Percentiles rank a stretch among this genome's conserved stretches.
Evolutionary conservation across 2,113 vertebrate species (phyloP).

Genomic region (Alligator mississippiensis): DNA sequence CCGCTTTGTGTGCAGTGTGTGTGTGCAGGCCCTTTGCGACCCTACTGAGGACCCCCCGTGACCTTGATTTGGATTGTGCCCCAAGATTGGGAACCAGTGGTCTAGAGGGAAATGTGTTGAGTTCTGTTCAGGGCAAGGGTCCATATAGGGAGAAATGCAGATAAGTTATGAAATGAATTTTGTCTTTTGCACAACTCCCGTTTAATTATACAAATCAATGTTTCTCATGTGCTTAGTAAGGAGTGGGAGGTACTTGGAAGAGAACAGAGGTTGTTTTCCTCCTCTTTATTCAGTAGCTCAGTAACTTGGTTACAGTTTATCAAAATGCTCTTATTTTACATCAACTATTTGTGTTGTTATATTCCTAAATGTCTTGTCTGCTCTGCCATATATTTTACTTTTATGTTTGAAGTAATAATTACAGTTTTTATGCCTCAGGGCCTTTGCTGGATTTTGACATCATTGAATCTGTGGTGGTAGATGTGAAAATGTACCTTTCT

Average conservation of each 20-base stretch:
- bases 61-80: too few relatives aligned
- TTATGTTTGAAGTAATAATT: conserved; percentile 27
- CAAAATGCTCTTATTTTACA: not conserved
- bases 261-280: not conserved
- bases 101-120: not conserved
- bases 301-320: not conserved
- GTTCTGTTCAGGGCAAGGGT: conserved; percentile 2
- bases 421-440: not conserved
- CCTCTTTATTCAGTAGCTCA: not conserved
- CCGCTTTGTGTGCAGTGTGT: too few relatives aligned
- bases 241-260: not conserved
- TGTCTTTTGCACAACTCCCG: not conserved
- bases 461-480: not conserved
- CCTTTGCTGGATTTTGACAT: not conserved
- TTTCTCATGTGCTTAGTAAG: not conserved
- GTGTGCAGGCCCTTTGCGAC: too few relatives aligned
- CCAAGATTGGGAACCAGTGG: not conserved
- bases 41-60: too few relatives aligned
- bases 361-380: not conserved
- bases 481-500: not conserved
- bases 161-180: not conserved
- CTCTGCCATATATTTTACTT: not conserved
- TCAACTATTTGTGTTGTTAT: not conserved
- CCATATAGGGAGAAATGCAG: conserved; percentile 1
- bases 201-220: not conserved